Conservation (phyloP, 2,113 vertebrate genomes). For the Myotis yumanensis region DNA sequence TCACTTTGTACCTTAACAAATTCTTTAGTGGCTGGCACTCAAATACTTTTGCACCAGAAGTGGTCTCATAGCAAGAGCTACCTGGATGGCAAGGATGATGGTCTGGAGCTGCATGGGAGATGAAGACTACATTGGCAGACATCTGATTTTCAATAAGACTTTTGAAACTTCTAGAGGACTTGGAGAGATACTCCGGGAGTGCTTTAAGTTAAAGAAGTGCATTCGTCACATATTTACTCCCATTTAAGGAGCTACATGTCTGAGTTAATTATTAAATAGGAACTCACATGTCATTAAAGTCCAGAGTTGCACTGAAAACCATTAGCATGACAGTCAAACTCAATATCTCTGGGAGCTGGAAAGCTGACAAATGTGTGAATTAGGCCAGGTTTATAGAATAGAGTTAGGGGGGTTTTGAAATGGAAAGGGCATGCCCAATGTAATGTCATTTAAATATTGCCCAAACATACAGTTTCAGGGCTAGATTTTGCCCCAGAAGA, state of each 20-base stretch:
- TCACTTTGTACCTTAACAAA: not conserved
- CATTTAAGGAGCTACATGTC: not conserved
- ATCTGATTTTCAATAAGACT: not conserved
- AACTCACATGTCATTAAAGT: not conserved
- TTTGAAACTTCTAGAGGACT: not conserved
- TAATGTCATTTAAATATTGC: not conserved
- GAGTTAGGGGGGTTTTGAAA: not conserved
- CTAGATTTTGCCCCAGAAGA: not conserved
- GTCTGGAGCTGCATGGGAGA: not conserved
- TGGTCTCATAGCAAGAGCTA: not conserved
- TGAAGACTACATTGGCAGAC: not conserved
- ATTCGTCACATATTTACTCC: not conserved
- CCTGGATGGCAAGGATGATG: rapidly evolving
- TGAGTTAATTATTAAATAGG: not conserved
- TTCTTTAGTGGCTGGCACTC: not conserved
- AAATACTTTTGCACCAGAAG: not conserved
- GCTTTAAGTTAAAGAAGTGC: not conserved
- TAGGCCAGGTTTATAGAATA: not conserved
- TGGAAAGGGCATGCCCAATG: not conserved
- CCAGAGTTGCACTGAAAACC: not conserved
- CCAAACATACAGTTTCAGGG: not conserved
- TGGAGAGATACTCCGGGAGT: not conserved
- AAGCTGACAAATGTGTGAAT: not conserved
- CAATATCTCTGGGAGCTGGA: not conserved
- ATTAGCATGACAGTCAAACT: not conserved